Evolutionary conservation across 2,113 vertebrate species (phyloP), one percentile per base, ranked within the genome.

Genomic region (Cephalopterus ornatus): DNA sequence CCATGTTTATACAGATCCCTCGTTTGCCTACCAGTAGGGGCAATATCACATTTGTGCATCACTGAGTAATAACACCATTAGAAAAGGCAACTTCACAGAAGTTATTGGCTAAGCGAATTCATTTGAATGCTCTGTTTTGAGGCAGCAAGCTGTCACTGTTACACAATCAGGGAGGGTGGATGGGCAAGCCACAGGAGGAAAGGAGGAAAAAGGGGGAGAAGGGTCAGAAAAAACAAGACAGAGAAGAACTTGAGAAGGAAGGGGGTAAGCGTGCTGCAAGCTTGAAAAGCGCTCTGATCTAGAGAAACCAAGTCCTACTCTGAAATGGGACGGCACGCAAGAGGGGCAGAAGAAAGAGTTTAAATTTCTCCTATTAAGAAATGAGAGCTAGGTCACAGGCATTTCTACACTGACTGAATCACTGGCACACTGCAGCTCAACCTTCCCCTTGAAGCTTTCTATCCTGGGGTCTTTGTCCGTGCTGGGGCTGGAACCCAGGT

Each of bases 41-140:
- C 97, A 98, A 98, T 98, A 98, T 97, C 98, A 98, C 98, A 97
- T 98, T 98, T 98, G 98, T 98, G 98, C 97, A 98, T 98, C 98
- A 98, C 98, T 98, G 98, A 98, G 98, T 98, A 98, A 98, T 98
- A 98, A 98, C 98, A 98, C 98, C 98, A 98, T 98, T 98, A 98
- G 98, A 98, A 98, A 98, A 98, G 98, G 98, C 98, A 98, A 98
- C 98, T 98, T 98, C 98, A 98, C 97, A 98, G 98, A 98, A 98
- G 98, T 98, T 98, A 98, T 98, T 98, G 98, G 98, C 98, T 98
- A 98, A 98, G 98, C 98, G 97, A 98, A 98, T 98, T 98, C 98
- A 98, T 98, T 97, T 98, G 98, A 98, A 98, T 98, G 98, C 98
- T 98, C 98, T 98, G 97, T 98, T 98, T 97, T 97, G 98, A 98